phyloP scores from a whole-genome alignment of 2,888 invertebrate species.

The Encarsia formosa region DNA sequence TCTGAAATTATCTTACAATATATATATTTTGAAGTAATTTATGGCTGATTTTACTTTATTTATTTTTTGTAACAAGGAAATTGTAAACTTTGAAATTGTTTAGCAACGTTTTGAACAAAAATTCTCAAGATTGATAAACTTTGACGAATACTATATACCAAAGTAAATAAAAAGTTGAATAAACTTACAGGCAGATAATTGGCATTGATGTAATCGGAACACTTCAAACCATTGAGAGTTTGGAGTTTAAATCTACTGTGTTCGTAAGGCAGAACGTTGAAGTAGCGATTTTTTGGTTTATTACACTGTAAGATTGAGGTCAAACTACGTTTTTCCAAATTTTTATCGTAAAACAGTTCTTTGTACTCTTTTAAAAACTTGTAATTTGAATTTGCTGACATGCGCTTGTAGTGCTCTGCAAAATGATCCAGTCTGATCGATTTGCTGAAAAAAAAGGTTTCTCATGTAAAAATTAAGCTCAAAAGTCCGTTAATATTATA shows the following conservation, averaged over 20 bases:
- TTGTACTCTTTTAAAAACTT: conserved; percentile 98
- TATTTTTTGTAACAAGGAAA: no score
- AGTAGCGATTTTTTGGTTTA: conserved; percentile 97
- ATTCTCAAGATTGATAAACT: no score
- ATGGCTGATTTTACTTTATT: no score
- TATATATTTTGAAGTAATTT: no score
- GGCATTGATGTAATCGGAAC: conserved; percentile 94
- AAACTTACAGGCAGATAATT: conserved; percentile 83
- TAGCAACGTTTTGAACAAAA: no score
- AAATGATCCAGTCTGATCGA: conserved; percentile 85
- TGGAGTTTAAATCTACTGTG: conserved; percentile 92
- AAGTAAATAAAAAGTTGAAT: no score
- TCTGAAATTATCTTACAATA: no score
- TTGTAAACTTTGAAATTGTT: no score
- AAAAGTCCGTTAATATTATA: no score
- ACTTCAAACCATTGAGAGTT: conserved; percentile 93
- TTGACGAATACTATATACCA: no score
- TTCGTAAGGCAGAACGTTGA: conserved; percentile 97
- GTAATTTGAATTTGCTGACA: conserved; percentile 98
- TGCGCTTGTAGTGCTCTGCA: conserved; percentile 86
- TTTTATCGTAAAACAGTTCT: conserved; percentile 91
- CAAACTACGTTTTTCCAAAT: conserved; percentile 85
- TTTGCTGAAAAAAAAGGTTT: conserved; percentile 61
- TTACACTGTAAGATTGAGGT: conserved; percentile 97
- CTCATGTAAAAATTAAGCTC: no score